Conservation (phyloP, 1,140 invertebrate genomes). For the Eupristina koningsbergeri region DNA sequence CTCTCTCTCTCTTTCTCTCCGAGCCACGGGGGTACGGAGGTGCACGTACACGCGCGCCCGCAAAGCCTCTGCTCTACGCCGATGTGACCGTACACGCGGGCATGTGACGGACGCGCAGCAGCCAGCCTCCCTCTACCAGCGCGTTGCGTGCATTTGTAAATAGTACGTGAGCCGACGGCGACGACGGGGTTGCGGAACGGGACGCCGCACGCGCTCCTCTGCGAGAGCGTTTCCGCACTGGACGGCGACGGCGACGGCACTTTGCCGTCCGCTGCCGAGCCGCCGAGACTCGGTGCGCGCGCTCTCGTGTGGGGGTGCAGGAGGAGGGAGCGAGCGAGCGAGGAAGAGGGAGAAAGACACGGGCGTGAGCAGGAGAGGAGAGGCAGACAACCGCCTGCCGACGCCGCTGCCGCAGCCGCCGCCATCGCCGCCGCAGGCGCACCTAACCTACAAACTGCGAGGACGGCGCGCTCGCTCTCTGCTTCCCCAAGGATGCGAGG, state of each 20-base stretch:
- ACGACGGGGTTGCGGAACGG: not conserved
- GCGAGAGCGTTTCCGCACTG: conserved; percentile 49
- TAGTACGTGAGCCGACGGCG: not conserved
- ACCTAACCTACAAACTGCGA: not conserved
- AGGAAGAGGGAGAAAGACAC: conserved; percentile 9
- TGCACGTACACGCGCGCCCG: not conserved
- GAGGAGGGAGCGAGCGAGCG: not conserved
- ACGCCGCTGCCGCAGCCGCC: too few relatives aligned
- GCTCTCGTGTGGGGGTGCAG: conserved; percentile 14
- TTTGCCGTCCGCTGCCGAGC: conserved; percentile 3
- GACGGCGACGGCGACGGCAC: not conserved
- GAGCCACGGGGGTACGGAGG: not conserved
- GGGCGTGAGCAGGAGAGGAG: not conserved
- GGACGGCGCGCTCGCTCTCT: too few relatives aligned
- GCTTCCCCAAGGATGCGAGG: not conserved
- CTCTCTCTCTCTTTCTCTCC: not conserved
- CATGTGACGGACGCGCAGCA: not conserved
- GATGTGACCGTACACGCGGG: not conserved
- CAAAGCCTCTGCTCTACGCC: not conserved
- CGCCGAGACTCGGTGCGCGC: conserved; percentile 32
- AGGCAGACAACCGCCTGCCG: not conserved
- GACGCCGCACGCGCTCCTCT: conserved; percentile 37
- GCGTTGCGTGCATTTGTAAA: not conserved
- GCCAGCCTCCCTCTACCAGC: too few relatives aligned
- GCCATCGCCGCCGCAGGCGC: not conserved